These are phyloP conservation scores for Spilarctia lutea DNA, from an alignment of 2,888 invertebrate species.

Conservation along the genomic window DNA sequence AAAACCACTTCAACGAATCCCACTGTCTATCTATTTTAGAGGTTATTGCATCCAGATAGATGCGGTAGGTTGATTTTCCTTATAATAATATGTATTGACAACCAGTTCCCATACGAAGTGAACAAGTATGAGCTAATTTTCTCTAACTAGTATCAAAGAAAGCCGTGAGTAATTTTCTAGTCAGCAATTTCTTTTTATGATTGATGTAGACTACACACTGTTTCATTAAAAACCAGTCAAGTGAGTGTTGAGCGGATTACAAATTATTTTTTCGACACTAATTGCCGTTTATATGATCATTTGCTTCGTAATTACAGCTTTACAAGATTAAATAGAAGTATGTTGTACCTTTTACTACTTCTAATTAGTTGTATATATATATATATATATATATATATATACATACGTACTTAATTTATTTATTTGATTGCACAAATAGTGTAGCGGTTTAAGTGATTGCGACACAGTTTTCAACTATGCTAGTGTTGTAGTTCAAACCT, in stretches of 20 bases:
- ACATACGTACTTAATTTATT: neutral
- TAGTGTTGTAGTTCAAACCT: no score
- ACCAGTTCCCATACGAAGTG: neutral
- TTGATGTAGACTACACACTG: conserved; percentile 27
- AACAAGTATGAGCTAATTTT: conserved; percentile 6
- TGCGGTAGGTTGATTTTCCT: neutral
- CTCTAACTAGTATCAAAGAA: conserved; percentile 20
- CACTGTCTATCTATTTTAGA: neutral
- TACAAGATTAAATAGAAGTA: neutral
- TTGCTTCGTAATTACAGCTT: neutral
- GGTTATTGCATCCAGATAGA: neutral
- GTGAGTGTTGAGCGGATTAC: neutral
- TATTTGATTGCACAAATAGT: no score
- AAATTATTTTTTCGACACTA: neutral
- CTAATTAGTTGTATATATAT: no score
- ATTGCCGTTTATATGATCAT: neutral
- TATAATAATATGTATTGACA: neutral
- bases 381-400: no score
- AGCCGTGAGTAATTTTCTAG: conserved; percentile 25
- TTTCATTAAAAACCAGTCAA: conserved; percentile 31
- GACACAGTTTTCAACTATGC: no score
- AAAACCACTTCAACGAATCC: neutral
- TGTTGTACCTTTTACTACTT: neutral
- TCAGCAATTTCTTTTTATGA: conserved; percentile 25
- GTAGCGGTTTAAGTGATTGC: no score